Evolutionary conservation across 2,113 vertebrate species (phyloP).

Genomic region (Phocoena phocoena): DNA sequence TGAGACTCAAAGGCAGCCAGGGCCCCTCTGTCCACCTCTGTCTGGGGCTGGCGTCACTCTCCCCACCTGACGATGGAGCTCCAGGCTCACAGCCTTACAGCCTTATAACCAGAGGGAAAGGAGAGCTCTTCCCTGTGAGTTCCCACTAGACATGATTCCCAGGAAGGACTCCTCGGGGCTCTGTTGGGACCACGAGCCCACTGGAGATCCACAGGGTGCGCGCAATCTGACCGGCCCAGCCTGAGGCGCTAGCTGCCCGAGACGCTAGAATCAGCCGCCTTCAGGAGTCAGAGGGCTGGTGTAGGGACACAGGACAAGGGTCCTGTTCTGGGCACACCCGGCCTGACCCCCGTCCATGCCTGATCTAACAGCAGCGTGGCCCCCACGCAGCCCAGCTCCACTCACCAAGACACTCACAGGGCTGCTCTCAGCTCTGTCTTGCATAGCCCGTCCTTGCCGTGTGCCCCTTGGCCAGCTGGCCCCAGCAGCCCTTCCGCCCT

Average conservation of each 20-base stretch:
- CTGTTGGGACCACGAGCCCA: not conserved
- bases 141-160: not conserved
- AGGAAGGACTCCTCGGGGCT: not conserved
- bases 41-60: not conserved
- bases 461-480: not conserved
- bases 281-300: not conserved
- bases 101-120: not conserved
- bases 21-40: not conserved
- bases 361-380: not conserved
- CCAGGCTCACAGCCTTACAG: not conserved
- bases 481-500: not conserved
- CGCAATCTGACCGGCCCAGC: not conserved
- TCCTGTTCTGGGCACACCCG: too few relatives aligned
- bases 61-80: rapidly evolving
- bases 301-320: not conserved
- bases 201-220: not conserved
- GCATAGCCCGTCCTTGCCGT: not conserved
- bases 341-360: not conserved
- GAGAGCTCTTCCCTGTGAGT: not conserved
- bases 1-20: not conserved
- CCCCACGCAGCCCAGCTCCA: not conserved
- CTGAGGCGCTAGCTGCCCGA: not conserved
- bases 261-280: not conserved
- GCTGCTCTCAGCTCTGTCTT: not conserved
- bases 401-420: not conserved